Conservation (phyloP, 2,797 vertebrate genomes). For the Austrolebias charrua region DNA sequence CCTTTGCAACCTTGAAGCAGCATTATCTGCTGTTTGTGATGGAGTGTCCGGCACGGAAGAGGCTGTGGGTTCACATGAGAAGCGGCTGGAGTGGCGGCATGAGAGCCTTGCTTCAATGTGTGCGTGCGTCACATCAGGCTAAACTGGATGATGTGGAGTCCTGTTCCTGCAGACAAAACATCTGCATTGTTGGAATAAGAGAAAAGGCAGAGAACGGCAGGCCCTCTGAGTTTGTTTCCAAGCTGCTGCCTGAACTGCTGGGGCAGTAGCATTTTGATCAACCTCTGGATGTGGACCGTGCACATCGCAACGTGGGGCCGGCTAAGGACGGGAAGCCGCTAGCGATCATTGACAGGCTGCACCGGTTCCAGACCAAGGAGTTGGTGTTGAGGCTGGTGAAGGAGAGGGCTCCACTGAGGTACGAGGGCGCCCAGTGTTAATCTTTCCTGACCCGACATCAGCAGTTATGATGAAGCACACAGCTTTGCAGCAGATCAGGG, state of each 20-base stretch:
- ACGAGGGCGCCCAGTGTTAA: neutral
- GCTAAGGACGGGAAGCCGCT: neutral
- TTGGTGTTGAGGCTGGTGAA: neutral
- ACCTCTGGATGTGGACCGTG: neutral
- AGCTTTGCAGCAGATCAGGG: no score
- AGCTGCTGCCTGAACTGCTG: neutral
- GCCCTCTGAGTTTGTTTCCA: neutral
- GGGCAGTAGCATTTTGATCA: neutral
- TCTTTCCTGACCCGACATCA: neutral
- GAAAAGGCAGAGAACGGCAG: neutral
- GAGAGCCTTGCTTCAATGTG: neutral
- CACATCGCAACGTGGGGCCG: neutral
- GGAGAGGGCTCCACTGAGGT: neutral
- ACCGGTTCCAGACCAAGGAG: neutral
- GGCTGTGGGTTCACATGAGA: neutral
- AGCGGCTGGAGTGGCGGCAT: neutral
- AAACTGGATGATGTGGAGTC: neutral
- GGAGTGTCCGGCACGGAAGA: neutral
- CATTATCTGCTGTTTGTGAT: neutral
- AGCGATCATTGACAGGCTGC: neutral
- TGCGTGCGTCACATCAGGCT: neutral
- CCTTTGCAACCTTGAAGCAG: neutral
- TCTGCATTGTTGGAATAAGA: neutral
- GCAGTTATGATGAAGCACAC: neutral
- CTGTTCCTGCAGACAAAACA: neutral